Evolutionary conservation across 1,140 invertebrate species (phyloP), one percentile per base, ranked within the genome.

Genomic region (Drosophila tropicalis): DNA sequence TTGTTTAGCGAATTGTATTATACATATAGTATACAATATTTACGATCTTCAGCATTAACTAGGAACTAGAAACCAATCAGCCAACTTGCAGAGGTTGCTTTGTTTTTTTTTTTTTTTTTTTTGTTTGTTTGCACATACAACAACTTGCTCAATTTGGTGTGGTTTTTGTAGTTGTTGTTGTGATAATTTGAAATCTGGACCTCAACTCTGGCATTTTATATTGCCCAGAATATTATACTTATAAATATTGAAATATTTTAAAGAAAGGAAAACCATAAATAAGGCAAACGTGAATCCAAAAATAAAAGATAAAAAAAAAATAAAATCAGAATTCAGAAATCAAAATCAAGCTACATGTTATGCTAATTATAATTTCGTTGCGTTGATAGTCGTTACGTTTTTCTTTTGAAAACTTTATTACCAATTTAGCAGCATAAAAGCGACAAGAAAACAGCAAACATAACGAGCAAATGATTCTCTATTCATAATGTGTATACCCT

Each of bases 341-440:
- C 44, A 51, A 19, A 51, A 51, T 51, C 44, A 51, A 51, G 44
- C 17, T 51, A 51, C 44, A 51, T 51, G 44, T 51, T 51, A 51
- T 51, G 44, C 44, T 51, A 51, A 51, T 51, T 51, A 51, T 51
- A 17, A n/a, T 51, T 51, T 51, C 17, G 19, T 22, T 51, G 17
- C 3, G 15, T 17, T 19, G 15, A 47, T 15, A 47, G 44, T 51
- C 44, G 44, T 51, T 51, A 22, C 44, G 44, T 51, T 51, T 51
- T 51, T 51, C 44, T 51, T 51, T 51, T 51, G 44, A 51, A 51
- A 51, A 51, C 44, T 51, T 51, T 51, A 51, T 51, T 51, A 51
- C 44, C 44, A 7, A 10, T 51, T 51, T 9, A 51, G 10, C 44
- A 51, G 10, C 44, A 51, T 51, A 51, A 51, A 51, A 47, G 44